phyloP scores from a whole-genome alignment of 2,888 invertebrate genomes.

The Byasa hedistus region DNA sequence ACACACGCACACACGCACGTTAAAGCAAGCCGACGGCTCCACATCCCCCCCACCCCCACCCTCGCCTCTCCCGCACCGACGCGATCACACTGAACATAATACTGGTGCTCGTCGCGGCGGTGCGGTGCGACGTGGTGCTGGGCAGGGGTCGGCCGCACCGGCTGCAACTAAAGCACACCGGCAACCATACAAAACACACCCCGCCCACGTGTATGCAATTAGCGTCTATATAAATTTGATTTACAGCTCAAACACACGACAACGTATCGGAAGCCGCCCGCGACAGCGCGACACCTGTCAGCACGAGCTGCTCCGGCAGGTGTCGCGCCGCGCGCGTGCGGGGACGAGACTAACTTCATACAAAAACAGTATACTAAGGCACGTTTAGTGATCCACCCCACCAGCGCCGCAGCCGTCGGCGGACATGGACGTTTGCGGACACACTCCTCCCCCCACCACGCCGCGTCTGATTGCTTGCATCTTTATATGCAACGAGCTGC shows the following conservation, averaged over 20 bases:
- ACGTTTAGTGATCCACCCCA: constrained; percentile 55
- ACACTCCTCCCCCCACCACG: not conserved
- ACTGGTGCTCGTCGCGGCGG: too few species aligned
- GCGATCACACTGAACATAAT: too few species aligned
- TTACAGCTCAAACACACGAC: not conserved
- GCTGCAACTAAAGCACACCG: not conserved
- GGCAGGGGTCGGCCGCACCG: not conserved
- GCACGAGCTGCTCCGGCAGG: too few species aligned
- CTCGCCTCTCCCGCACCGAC: too few species aligned
- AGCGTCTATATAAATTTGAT: not conserved
- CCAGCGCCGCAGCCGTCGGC: constrained; percentile 36
- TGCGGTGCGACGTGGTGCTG: too few species aligned
- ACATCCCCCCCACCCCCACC: not conserved
- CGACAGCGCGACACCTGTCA: too few species aligned
- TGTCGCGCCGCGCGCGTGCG: too few species aligned
- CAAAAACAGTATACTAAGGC: constrained; percentile 62
- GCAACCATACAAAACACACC: not conserved
- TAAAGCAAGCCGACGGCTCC: constrained; percentile 34
- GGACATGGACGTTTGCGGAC: constrained; percentile 16
- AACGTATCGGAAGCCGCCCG: too few species aligned
- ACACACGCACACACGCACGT: constrained; percentile 37
- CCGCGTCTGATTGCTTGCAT: too few species aligned
- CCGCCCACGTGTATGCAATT: not conserved
- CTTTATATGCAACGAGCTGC: too few species aligned
- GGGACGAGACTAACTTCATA: constrained; percentile 20